These are phyloP conservation scores for Sebastolobus alascanus DNA, from an alignment of 2,797 vertebrate genomes.

Conservation along the genomic window DNA sequence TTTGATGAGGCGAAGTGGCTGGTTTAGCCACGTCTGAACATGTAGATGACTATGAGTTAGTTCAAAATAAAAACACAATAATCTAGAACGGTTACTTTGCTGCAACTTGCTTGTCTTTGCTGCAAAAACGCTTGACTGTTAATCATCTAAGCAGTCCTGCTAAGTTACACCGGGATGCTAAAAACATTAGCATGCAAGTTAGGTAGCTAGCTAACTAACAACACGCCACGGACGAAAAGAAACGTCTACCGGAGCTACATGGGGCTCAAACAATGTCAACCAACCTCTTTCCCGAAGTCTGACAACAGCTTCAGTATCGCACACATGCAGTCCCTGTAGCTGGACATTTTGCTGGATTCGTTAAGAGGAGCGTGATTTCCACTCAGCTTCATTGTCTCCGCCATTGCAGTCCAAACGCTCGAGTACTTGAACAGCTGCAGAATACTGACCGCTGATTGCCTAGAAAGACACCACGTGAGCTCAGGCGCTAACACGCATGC, in stretches of 20 bases:
- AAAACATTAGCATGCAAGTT: slow-evolving; percentile 75
- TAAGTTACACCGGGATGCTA: slow-evolving; percentile 52
- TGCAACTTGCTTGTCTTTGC: neutral
- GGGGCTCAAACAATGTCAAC: slow-evolving; percentile 52
- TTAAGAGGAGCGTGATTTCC: slow-evolving; percentile 29
- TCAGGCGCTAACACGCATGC: slow-evolving; percentile 1
- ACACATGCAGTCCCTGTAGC: slow-evolving; percentile 69
- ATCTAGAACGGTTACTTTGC: neutral
- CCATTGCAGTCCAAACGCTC: slow-evolving; percentile 69
- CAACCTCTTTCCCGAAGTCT: slow-evolving; percentile 83
- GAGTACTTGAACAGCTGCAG: neutral
- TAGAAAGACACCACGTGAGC: neutral
- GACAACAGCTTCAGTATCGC: slow-evolving; percentile 71
- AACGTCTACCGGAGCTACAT: neutral
- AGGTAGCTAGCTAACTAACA: slow-evolving; percentile 16
- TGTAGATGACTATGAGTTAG: neutral
- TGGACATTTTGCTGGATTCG: slow-evolving; percentile 48
- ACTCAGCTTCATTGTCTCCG: slow-evolving; percentile 71
- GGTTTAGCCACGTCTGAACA: neutral
- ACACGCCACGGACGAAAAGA: neutral
- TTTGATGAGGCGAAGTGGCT: neutral
- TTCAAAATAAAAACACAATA: neutral
- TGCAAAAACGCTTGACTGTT: neutral
- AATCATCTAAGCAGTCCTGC: neutral
- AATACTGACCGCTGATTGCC: slow-evolving; percentile 75